These are phyloP conservation scores for Alcis repandata DNA, from an alignment of 2,888 invertebrate genomes.

Conservation along the genomic window DNA sequence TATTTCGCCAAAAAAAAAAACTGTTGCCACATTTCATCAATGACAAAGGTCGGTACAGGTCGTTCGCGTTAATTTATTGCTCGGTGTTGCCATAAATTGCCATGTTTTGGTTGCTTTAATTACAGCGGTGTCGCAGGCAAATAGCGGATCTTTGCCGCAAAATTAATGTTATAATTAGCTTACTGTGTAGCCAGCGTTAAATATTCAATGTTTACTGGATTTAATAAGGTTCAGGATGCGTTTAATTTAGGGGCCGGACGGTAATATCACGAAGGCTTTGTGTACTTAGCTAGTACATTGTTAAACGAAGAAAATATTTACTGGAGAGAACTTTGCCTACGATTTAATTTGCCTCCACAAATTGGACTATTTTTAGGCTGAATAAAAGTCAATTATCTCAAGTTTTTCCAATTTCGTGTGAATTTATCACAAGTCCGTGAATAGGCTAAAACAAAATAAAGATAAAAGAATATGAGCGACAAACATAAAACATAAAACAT, in stretches of 20 bases:
- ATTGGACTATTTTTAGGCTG: not conserved
- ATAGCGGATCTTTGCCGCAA: slow-evolving; percentile 56
- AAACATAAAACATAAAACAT: not conserved
- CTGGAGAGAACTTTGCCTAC: not conserved
- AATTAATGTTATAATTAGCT: slow-evolving; percentile 64
- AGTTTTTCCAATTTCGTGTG: too few relatives aligned
- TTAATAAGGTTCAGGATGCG: slow-evolving; percentile 33
- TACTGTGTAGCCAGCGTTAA: slow-evolving; percentile 27
- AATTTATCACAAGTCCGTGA: too few relatives aligned
- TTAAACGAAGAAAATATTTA: not conserved
- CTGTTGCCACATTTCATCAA: slow-evolving; percentile 48
- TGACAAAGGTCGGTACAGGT: slow-evolving; percentile 55
- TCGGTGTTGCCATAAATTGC: slow-evolving; percentile 68
- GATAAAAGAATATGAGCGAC: too few relatives aligned
- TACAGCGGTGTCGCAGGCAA: slow-evolving; percentile 59
- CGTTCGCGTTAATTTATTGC: slow-evolving; percentile 61
- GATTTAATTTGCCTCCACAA: too few relatives aligned
- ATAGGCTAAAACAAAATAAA: too few relatives aligned
- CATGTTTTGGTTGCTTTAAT: slow-evolving; percentile 68
- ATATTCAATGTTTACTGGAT: slow-evolving; percentile 36
- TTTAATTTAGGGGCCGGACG: slow-evolving; percentile 11
- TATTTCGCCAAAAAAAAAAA: slow-evolving; percentile 32
- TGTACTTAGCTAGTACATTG: not conserved
- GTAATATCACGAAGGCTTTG: slow-evolving; percentile 9
- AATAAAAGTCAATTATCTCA: too few relatives aligned